Conservation (phyloP, 1,140 invertebrate genomes). For the Melipona quadrifasciata region DNA sequence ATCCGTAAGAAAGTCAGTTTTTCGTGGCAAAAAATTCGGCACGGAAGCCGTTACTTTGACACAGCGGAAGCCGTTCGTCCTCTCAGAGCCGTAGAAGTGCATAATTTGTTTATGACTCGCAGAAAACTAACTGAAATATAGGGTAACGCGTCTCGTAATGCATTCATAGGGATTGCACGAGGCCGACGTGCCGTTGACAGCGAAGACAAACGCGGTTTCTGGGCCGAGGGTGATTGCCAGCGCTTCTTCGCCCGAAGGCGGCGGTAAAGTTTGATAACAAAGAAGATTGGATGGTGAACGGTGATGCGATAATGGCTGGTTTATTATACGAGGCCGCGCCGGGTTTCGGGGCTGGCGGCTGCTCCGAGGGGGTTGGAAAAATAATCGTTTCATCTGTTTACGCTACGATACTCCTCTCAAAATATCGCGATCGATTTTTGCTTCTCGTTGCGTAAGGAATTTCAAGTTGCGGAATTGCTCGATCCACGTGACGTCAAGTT, state of each 20-base stretch:
- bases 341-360: not conserved
- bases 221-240: conserved; percentile 9
- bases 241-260: conserved; percentile 1
- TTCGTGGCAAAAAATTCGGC: too few species aligned
- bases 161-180: conserved; percentile 43
- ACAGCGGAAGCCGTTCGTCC: conserved; percentile 13
- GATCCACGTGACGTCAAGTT: too few species aligned
- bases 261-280: conserved; percentile 17
- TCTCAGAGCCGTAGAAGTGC: conserved; percentile 35
- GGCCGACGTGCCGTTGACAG: not conserved
- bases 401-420: not conserved
- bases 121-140: conserved; percentile 33
- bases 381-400: not conserved
- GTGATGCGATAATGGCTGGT: conserved; percentile 38
- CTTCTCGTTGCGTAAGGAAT: not conserved
- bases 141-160: conserved; percentile 25
- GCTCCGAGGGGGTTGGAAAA: not conserved
- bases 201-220: conserved; percentile 30
- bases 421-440: not conserved
- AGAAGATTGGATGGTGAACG: conserved; percentile 6
- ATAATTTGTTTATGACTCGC: conserved; percentile 44
- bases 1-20: too few species aligned
- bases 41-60: not conserved
- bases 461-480: not conserved
- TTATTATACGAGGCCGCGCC: conserved; percentile 16